phyloP scores from a whole-genome alignment of 1,140 invertebrate species.

The Ceratosolen solmsi region DNA sequence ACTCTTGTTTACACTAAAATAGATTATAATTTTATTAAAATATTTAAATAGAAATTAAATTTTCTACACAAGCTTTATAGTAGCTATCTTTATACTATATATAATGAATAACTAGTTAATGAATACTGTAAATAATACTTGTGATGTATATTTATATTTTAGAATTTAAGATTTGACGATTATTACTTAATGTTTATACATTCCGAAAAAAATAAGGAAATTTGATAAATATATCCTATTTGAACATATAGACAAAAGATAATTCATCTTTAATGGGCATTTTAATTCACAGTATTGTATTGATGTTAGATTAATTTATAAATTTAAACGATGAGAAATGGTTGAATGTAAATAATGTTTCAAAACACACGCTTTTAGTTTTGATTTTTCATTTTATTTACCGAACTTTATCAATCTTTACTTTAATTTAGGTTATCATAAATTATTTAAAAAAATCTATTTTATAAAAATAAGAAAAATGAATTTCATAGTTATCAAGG shows the following conservation, averaged over 20 bases:
- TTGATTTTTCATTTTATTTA: neutral
- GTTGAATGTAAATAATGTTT: neutral
- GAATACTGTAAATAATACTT: neutral
- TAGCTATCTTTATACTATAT: no score
- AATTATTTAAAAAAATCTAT: no score
- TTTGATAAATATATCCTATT: neutral
- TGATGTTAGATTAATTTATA: conserved; percentile 3
- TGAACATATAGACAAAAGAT: neutral
- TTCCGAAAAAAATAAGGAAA: neutral
- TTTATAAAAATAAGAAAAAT: no score
- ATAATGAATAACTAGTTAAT: no score
- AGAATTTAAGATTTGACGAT: neutral
- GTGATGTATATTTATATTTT: neutral
- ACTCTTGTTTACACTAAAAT: no score
- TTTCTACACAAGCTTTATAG: no score
- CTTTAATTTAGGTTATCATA: no score
- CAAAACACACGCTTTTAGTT: neutral
- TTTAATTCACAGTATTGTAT: neutral
- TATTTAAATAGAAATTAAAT: no score
- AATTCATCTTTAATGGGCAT: neutral
- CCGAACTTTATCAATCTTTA: no score
- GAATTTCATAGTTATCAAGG: no score
- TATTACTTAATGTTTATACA: neutral
- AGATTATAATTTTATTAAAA: no score
- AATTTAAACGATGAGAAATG: neutral